Evolutionary conservation across 2,797 vertebrate species (phyloP).

Genomic region (Danionella dracula): DNA sequence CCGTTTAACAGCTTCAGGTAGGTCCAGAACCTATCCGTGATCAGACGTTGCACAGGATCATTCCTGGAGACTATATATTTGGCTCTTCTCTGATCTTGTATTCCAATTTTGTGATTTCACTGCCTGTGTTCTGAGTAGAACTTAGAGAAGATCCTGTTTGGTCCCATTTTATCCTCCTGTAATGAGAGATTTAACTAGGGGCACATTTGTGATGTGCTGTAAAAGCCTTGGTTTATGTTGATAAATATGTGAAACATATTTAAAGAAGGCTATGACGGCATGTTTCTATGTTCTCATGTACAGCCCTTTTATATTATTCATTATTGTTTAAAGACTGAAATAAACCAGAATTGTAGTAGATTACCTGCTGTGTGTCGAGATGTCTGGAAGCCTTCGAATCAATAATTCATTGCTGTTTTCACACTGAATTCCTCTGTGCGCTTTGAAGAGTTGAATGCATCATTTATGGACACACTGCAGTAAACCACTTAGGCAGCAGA

Average conservation of each 20-base stretch:
- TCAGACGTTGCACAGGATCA: constrained; percentile 32
- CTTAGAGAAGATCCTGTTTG: constrained; percentile 49
- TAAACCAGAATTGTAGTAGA: constrained; percentile 51
- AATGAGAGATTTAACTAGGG: constrained; percentile 31
- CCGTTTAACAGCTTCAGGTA: constrained; percentile 40
- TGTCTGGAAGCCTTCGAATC: neutral
- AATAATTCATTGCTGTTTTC: constrained; percentile 32
- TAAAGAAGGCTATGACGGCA: constrained; percentile 39
- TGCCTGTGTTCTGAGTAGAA: constrained; percentile 63
- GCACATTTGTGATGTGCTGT: constrained; percentile 26
- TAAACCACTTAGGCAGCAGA: constrained; percentile 15
- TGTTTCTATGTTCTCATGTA: constrained; percentile 54
- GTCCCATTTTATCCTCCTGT: constrained; percentile 24
- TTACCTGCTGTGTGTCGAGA: constrained; percentile 26
- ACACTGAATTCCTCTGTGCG: neutral
- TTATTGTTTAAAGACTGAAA: constrained; percentile 53
- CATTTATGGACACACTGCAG: constrained; percentile 1
- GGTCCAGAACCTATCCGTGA: constrained; percentile 41
- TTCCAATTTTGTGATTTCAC: constrained; percentile 43
- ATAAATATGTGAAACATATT: constrained; percentile 38
- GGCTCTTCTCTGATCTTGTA: constrained; percentile 42
- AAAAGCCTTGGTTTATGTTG: constrained; percentile 35
- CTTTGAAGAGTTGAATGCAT: neutral
- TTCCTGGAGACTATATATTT: constrained; percentile 22
- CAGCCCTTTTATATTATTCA: constrained; percentile 53